These are phyloP conservation scores for Paramormyrops hopkinsi DNA, from an alignment of 2,797 vertebrate genomes.

Conservation along the genomic window DNA sequence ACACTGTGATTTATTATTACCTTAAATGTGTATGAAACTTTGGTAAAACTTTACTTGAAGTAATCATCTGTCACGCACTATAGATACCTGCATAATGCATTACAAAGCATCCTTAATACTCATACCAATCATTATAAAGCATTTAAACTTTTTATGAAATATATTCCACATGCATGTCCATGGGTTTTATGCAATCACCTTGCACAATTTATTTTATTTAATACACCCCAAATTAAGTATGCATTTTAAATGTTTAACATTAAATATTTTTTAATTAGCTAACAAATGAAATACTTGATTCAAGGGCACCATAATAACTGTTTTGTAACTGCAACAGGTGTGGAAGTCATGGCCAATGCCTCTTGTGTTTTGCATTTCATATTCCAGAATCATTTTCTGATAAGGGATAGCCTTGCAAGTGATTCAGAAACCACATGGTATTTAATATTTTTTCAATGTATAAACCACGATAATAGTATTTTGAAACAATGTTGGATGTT, in stretches of 20 bases:
- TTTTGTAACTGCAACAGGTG: neutral
- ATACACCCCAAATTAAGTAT: neutral
- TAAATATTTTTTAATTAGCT: neutral
- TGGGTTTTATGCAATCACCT: neutral
- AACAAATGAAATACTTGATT: neutral
- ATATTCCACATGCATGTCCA: neutral
- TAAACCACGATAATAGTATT: neutral
- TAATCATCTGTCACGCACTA: neutral
- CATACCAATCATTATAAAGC: neutral
- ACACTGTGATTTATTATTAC: neutral
- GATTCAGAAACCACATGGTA: neutral
- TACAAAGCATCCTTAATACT: neutral
- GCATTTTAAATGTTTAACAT: neutral
- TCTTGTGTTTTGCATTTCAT: neutral
- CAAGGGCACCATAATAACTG: neutral
- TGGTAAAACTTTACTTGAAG: neutral
- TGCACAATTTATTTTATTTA: neutral
- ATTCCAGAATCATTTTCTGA: neutral
- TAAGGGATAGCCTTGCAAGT: neutral
- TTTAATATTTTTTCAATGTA: neutral
- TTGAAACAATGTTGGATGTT: neutral
- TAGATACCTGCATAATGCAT: neutral
- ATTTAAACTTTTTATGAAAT: neutral
- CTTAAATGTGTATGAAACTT: neutral
- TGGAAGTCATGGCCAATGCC: neutral